Conservation (phyloP, 2,797 vertebrate genomes). For the Xenopus petersii region DNA sequence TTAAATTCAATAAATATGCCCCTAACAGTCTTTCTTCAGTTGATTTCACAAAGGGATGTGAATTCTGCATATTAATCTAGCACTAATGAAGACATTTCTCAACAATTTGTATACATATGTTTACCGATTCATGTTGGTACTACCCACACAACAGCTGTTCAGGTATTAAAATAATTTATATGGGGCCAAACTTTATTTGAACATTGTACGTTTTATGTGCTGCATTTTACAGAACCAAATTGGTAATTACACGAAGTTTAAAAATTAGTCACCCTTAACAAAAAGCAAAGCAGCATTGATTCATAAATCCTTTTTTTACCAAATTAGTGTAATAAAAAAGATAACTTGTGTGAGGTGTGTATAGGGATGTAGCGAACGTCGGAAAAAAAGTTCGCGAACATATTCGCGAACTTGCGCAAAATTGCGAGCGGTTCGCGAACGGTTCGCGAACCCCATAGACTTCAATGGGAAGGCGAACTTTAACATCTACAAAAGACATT, state of each 20-base stretch:
- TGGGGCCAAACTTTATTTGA: constrained; percentile 1
- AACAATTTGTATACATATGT: constrained; percentile 15
- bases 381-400: no score
- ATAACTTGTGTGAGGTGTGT: no score
- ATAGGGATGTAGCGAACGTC: no score
- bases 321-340: neutral
- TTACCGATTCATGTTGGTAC: constrained; percentile 1
- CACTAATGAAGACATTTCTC: constrained; percentile 19
- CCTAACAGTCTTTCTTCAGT: neutral
- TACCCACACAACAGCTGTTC: constrained; percentile 15
- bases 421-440: no score
- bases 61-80: neutral
- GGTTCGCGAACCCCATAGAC: no score
- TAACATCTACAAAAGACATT: no score
- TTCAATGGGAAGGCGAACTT: no score
- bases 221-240: neutral
- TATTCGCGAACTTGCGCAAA: no score
- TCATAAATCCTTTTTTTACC: neutral
- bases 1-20: no score
- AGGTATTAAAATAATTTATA: constrained; percentile 14
- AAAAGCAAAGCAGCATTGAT: neutral
- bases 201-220: constrained; percentile 2
- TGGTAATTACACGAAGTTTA: neutral
- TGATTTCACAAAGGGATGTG: constrained; percentile 5
- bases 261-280: neutral